Evolutionary conservation across 2,888 invertebrate genomes (phyloP).

Genomic region (Hyalella azteca): DNA sequence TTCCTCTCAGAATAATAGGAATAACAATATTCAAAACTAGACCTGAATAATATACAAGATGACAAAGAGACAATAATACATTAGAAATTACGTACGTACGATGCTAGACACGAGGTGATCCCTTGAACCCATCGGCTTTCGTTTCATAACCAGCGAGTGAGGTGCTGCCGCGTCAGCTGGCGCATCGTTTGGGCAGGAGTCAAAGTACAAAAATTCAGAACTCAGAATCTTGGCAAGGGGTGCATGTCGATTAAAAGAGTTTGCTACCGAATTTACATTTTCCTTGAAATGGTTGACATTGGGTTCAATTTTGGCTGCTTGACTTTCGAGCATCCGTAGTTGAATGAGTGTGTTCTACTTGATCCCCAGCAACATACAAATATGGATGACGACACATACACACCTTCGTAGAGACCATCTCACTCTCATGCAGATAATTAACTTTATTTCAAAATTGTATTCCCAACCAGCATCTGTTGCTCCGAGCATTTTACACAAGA

Average conservation of each 20-base stretch:
- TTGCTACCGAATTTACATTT: too few relatives aligned
- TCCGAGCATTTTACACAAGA: too few relatives aligned
- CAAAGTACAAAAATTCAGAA: not conserved
- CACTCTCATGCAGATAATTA: not conserved
- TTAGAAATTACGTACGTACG: constrained; percentile 48
- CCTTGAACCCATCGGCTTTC: constrained; percentile 11
- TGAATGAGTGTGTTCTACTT: constrained; percentile 24
- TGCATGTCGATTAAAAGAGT: not conserved
- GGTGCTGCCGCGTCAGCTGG: not conserved
- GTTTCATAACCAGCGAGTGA: not conserved
- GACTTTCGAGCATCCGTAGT: too few relatives aligned
- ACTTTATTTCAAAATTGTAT: too few relatives aligned
- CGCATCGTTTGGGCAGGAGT: not conserved
- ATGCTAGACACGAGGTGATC: constrained; percentile 55
- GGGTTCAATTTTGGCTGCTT: too few relatives aligned
- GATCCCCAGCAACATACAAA: constrained; percentile 29
- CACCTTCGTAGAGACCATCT: not conserved
- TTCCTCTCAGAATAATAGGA: constrained; percentile 41
- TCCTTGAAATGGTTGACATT: too few relatives aligned
- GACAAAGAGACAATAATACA: constrained; percentile 58
- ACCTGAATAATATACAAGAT: constrained; percentile 58
- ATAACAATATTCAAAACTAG: constrained; percentile 58
- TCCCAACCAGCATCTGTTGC: too few relatives aligned
- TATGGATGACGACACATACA: constrained; percentile 30
- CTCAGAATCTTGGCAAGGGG: constrained; percentile 1